These are phyloP conservation scores for Psammodynastes pulverulentus DNA, from an alignment of 2,113 vertebrate species.

Conservation along the genomic window DNA sequence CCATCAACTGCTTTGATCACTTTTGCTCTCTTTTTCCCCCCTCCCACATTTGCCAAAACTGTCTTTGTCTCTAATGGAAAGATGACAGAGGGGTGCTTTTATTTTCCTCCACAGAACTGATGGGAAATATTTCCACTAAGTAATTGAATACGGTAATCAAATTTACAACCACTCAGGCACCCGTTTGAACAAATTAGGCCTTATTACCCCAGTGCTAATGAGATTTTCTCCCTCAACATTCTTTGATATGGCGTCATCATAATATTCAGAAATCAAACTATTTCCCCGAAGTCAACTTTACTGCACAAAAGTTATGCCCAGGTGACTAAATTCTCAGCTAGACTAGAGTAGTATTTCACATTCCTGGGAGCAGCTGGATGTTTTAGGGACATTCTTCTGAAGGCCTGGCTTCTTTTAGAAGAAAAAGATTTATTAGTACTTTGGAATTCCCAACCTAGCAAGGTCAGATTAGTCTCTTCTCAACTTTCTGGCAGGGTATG, in stretches of 20 bases:
- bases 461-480: background rate
- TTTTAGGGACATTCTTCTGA: background rate
- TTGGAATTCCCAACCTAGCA: background rate
- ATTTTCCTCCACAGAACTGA: slow-evolving; percentile 20
- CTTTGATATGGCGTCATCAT: background rate
- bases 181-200: slow-evolving; percentile 43
- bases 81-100: background rate
- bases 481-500: background rate
- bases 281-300: background rate
- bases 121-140: slow-evolving; percentile 59
- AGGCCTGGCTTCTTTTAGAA: background rate
- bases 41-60: background rate
- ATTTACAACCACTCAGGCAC: slow-evolving; percentile 49
- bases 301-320: background rate
- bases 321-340: background rate
- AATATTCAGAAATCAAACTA: slow-evolving; percentile 26
- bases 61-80: background rate
- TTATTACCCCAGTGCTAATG: slow-evolving; percentile 39
- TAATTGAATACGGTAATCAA: slow-evolving; percentile 56
- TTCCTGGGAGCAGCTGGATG: background rate
- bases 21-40: background rate
- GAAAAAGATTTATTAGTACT: background rate
- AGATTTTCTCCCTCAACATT: slow-evolving; percentile 29
- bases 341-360: background rate
- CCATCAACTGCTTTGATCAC: background rate